phyloP scores from a whole-genome alignment of 2,113 vertebrate species.

The Hystrix cristata region DNA sequence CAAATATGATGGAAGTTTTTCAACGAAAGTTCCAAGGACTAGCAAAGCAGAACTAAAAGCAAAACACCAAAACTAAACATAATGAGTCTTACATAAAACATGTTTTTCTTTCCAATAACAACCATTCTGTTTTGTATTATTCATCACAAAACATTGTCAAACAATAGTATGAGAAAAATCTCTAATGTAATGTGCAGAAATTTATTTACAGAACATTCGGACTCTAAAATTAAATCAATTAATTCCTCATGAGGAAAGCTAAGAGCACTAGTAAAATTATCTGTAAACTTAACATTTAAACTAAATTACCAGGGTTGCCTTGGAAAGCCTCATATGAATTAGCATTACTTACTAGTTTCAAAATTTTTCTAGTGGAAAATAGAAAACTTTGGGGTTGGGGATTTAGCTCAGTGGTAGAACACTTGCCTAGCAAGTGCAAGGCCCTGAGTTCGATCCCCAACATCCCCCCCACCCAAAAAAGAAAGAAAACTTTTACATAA shows the following conservation, averaged over 20 bases:
- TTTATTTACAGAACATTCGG: slow-evolving; percentile 62
- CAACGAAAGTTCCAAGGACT: slow-evolving; percentile 20
- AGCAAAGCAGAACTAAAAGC: slow-evolving; percentile 36
- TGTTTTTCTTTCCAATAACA: neutral
- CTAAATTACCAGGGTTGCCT: neutral
- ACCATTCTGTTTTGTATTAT: neutral
- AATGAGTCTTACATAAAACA: neutral
- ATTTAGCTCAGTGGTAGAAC: no score
- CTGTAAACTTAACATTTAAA: slow-evolving; percentile 28
- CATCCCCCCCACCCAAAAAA: no score
- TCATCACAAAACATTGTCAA: slow-evolving; percentile 22
- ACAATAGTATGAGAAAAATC: slow-evolving; percentile 18
- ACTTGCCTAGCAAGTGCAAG: no score
- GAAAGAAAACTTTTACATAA: neutral
- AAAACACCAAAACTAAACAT: neutral
- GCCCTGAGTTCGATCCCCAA: no score
- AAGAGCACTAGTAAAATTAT: slow-evolving; percentile 52
- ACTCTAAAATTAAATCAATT: slow-evolving; percentile 65
- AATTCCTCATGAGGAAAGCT: slow-evolving; percentile 50
- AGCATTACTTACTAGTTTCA: neutral
- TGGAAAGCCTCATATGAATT: neutral
- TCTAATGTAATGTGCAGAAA: neutral
- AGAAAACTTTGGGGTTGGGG: neutral
- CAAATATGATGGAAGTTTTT: slow-evolving; percentile 33
- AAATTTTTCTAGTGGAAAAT: slow-evolving; percentile 3